A percentile compares a stretch with the other conserved stretches of the same genome.
Conservation (phyloP, 92 coral and sea anemone species). For the Epizoanthus illoricatus region DNA sequence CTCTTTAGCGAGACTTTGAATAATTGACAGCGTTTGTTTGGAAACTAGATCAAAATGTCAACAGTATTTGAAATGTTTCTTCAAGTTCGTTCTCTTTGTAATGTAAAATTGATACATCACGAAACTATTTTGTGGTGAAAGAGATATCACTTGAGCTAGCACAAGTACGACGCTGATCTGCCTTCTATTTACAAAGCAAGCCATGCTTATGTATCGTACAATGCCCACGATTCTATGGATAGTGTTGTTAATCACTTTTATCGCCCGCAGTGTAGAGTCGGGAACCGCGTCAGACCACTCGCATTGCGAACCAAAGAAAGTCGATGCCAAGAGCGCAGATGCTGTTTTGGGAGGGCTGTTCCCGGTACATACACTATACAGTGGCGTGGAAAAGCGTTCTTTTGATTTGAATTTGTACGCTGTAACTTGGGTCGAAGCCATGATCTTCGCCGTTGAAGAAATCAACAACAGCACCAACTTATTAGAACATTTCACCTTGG, state of each 20-base stretch:
- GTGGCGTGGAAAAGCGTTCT: slow-evolving; percentile 39
- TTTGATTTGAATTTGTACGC: slow-evolving; percentile 73
- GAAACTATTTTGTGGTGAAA: slow-evolving; percentile 9
- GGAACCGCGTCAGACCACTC: background rate
- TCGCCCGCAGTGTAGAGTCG: background rate
- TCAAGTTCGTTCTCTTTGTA: slow-evolving; percentile 3
- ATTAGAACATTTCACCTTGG: slow-evolving; percentile 60
- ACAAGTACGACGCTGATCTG: no score
- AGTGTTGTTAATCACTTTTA: background rate
- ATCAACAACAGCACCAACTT: slow-evolving; percentile 55
- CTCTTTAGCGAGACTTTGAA: background rate
- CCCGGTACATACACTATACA: slow-evolving; percentile 71
- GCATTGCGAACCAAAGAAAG: slow-evolving; percentile 58
- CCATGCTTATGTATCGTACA: background rate
- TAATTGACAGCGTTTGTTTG: slow-evolving; percentile 30
- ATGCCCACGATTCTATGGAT: background rate
- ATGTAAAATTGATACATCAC: slow-evolving; percentile 15
- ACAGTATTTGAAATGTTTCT: slow-evolving; percentile 1
- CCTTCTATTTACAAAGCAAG: background rate
- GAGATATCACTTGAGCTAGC: background rate
- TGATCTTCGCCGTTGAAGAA: slow-evolving; percentile 85
- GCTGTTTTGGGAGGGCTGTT: slow-evolving; percentile 80
- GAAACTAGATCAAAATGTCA: slow-evolving; percentile 14
- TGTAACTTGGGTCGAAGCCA: slow-evolving; percentile 91
- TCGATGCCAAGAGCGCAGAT: slow-evolving; percentile 53